Percentiles rank a stretch among this genome's conserved stretches.
These are phyloP conservation scores for Gallinago jamesoni DNA, from an alignment of 2,113 vertebrate genomes.

Conservation along the genomic window DNA sequence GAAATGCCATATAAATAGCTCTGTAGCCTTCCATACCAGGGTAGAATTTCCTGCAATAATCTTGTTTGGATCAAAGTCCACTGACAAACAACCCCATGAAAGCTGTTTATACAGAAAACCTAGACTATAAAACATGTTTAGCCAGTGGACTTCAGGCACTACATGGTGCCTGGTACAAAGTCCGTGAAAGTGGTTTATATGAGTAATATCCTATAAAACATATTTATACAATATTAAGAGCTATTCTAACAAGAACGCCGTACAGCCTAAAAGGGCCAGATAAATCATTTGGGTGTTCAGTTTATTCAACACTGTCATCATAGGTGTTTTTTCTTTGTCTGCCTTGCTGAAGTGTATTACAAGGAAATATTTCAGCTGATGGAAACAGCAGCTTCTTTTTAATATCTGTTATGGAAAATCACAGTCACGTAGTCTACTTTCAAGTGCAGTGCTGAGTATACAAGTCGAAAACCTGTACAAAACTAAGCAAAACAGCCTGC, in stretches of 20 bases:
- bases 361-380: neutral
- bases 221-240: constrained; percentile 34
- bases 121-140: constrained; percentile 5
- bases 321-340: neutral
- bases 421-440: neutral
- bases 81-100: constrained; percentile 3
- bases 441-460: neutral
- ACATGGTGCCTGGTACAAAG: neutral
- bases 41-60: constrained; percentile 46
- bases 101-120: constrained; percentile 31
- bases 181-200: neutral
- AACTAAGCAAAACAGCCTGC: neutral
- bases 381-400: neutral
- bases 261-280: neutral
- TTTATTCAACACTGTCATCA: neutral
- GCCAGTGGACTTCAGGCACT: neutral
- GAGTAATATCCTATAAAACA: constrained; percentile 22
- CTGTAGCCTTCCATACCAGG: neutral
- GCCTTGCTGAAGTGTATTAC: neutral
- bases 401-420: neutral
- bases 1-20: constrained; percentile 45
- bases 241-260: neutral
- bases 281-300: neutral
- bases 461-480: neutral
- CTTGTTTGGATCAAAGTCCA: constrained; percentile 19